Base-by-base conservation (phyloP, 1,140 invertebrate genomes). In the Lordiphosa mommai region DNA sequence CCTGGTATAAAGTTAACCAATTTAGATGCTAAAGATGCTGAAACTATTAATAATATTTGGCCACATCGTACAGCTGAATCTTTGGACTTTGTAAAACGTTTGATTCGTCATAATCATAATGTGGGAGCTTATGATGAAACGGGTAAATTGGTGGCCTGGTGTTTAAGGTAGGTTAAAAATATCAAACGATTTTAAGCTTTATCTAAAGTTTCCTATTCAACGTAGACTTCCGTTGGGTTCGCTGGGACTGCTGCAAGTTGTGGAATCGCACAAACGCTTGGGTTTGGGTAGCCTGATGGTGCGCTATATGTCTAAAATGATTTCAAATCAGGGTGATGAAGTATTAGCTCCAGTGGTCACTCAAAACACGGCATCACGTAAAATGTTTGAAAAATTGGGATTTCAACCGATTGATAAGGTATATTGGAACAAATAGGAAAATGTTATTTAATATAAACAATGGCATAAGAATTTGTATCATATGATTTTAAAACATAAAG, bases 371-470 rank as follows among this genome's bases (percentile, higher is more conserved):
- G 41, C 86, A 1, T 88, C 86, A 1, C 66, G 56, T 8, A 55
- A 49, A n/a, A 86, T 88, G 85, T 88, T 88, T 33, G 66, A 84
- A 13, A 87, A 84, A 47, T 44, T 88, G 2, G 86, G 86, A 1
- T 87, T 87, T 20, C 12, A 60, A 17, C 1, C 43, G 4, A 76
- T 86, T 5, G 85, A 87, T 44, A 33, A 20, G 8, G 58, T 59
- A 0, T 48, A 79, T 37, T 79, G 73, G 74, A 55, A 20, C 17
- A 20, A 20, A 20, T 20, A 20, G 17, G 3, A 3, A 20, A 20
- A 20, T 20, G n/a, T n/a, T n/a, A n/a, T n/a, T n/a, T n/a, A n/a
- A n/a, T n/a, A n/a, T n/a, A n/a, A n/a, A n/a, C n/a, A n/a, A n/a
- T n/a, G n/a, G n/a, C n/a, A n/a, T n/a, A n/a, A n/a, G n/a, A n/a